Evolutionary conservation across 2,113 vertebrate genomes (phyloP).

Genomic region (Seriola quinqueradiata): DNA sequence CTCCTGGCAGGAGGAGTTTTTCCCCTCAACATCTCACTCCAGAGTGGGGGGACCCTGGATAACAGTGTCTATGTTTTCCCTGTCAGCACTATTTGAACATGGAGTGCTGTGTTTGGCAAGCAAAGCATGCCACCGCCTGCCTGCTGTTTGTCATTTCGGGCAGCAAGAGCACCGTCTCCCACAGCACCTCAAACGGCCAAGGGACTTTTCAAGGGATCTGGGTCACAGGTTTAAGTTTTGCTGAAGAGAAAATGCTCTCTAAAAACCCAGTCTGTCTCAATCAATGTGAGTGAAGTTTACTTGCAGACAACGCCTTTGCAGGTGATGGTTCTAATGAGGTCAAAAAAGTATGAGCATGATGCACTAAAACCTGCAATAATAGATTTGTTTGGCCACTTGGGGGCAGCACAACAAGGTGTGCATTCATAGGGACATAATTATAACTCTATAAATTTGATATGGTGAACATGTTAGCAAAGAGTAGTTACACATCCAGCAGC

Average conservation of each 20-base stretch:
- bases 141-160: conserved; percentile 81
- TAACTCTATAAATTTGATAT: too few species aligned
- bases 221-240: conserved; percentile 63
- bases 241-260: conserved; percentile 27
- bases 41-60: conserved; percentile 50
- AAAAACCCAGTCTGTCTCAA: background rate
- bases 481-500: too few species aligned
- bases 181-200: conserved; percentile 50
- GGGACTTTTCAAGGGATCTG: conserved; percentile 69
- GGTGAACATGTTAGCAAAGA: too few species aligned
- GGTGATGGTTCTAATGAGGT: background rate
- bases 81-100: conserved; percentile 74
- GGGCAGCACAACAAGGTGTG: background rate
- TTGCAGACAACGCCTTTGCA: conserved; percentile 8
- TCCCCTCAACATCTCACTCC: conserved; percentile 36
- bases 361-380: background rate
- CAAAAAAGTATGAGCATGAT: background rate
- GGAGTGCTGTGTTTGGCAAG: conserved; percentile 76
- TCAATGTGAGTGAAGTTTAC: background rate
- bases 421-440: too few species aligned
- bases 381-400: background rate
- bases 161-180: conserved; percentile 57
- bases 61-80: conserved; percentile 72
- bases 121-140: conserved; percentile 76
- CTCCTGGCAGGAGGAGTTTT: conserved; percentile 38